A percentile compares a stretch with the other conserved stretches of the same genome.
These are phyloP conservation scores for Podarcis siculus DNA, from an alignment of 2,797 vertebrate genomes.

Conservation along the genomic window DNA sequence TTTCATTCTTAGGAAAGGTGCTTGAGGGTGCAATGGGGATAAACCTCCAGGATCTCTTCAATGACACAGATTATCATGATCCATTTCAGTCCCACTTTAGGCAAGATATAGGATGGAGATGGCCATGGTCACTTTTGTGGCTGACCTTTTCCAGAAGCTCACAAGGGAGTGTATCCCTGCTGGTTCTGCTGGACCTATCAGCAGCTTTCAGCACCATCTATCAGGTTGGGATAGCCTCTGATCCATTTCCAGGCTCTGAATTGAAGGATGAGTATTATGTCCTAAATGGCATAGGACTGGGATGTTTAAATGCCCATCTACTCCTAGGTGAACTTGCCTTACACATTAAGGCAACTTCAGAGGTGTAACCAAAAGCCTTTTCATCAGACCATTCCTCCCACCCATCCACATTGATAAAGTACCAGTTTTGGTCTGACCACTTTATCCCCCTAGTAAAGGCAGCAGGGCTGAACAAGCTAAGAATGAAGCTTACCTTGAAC, in stretches of 20 bases:
- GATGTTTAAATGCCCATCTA: too few relatives aligned
- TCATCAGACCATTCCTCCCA: not conserved
- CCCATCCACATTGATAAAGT: too few relatives aligned
- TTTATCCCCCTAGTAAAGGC: not conserved
- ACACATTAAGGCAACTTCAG: not conserved
- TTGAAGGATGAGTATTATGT: not conserved
- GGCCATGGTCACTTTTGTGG: not conserved
- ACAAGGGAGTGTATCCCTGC: not conserved
- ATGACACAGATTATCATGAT: not conserved
- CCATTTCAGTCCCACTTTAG: not conserved
- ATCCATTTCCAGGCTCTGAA: not conserved
- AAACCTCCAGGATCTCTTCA: not conserved
- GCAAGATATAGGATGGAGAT: not conserved
- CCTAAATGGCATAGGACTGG: too few relatives aligned
- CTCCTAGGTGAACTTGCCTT: not conserved
- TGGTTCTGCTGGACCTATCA: not conserved
- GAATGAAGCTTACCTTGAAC: constrained; percentile 86
- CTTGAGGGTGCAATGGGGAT: not conserved
- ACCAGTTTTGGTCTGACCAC: not conserved
- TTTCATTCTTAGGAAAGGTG: not conserved
- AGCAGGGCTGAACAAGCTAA: not conserved
- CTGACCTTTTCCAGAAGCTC: not conserved
- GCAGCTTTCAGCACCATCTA: not conserved
- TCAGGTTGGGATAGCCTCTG: not conserved
- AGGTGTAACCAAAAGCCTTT: not conserved